Base-by-base conservation (phyloP, 2,888 invertebrate species). In the Hylaea fasciaria region DNA sequence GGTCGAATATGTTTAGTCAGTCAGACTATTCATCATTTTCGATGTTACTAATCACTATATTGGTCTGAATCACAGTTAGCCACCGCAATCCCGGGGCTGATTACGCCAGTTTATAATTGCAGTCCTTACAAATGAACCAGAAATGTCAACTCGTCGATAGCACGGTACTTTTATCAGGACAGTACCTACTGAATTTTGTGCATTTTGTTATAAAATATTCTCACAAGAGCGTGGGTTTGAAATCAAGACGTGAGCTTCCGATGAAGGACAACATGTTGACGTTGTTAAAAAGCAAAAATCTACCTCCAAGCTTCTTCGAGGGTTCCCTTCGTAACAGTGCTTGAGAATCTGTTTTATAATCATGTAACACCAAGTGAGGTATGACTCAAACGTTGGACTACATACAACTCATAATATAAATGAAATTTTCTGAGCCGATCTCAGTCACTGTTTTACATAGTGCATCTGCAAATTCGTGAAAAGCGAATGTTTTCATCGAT, bases 71-170 rank as follows among this genome's bases (percentile, higher is more conserved):
- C 72, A 65, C 67, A 70, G 71, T 66, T 66, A 72, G 71, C 68
- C 73, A 81, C 80, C 81, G 73, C 82, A 74, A 67, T 72, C 76
- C 77, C 71, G 76, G 67, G 73, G 75, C 87, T 89, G 89, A 91
- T 91, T 91, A 89, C 84, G 80, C 77, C 60, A 75, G 74, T 82
- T 85, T 86, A 89, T 91, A 90, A 91, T 91, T 89, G 85, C 83
- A 74, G 81, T 86, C 82, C 86, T 85, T 87, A 86, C 88, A 90
- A 89, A 89, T 87, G 89, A 89, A 83, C 73, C 75, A 73, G 77
- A 82, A 83, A 80, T 80, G 83, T 81, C 82, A 79, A 83, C 78
- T 80, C 78, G 80, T 70, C 80, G 83, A 85, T 85, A 80, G 74
- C 74, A 9, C 51, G 44, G 47, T 52, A 32, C 9, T 53, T 28